Evolutionary conservation across 1,140 invertebrate genomes (phyloP), one percentile per base, ranked within the genome.

Genomic region (Bombus sylvicola): DNA sequence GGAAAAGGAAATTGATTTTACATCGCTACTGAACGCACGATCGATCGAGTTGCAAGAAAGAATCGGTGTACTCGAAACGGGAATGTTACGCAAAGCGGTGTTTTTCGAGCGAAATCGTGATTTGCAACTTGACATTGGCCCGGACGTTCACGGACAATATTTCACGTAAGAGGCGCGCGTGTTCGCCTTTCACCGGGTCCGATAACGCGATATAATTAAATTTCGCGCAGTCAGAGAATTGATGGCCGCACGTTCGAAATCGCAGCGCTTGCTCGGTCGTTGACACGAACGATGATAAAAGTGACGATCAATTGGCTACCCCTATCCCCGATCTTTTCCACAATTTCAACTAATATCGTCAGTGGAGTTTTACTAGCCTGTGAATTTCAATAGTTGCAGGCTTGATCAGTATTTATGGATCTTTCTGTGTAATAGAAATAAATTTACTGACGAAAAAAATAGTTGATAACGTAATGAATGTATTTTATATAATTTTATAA

Each of bases 151-250:
- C 57, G 18, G 43, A 31, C 74, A 75, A 88, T 74, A 81, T 71
- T 81, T 81, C 79, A 37, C 66, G 57, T 13, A 41, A 77, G 74
- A 77, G 57, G 66, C 28, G 66, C 9, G 34, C 47, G 34, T n/a
- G 47, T 53, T 13, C 34, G 47, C 66, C 64, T 72, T 81, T 81
- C 79, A 81, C 66, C 47, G 15, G 25, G 31, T 6, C 22, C 68
- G 47, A 71, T 81, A 81, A 81, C 53, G 28, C 22, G 34, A 71
- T 71, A 57, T 57, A 81, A 81, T 71, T 57, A 81, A 81, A 71
- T 71, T 81, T 57, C 79, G 53, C 79, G 28, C 39, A 53, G 31
- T 9, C 13, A 18, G 64, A 66, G 15, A 31, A 31, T 34, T 8
- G 64, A 34, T 66, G 15, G 6, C 2, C n/a, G 64, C 5, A 4